Conservation (phyloP, 1,140 invertebrate species). For the Glossosoma conforme region DNA sequence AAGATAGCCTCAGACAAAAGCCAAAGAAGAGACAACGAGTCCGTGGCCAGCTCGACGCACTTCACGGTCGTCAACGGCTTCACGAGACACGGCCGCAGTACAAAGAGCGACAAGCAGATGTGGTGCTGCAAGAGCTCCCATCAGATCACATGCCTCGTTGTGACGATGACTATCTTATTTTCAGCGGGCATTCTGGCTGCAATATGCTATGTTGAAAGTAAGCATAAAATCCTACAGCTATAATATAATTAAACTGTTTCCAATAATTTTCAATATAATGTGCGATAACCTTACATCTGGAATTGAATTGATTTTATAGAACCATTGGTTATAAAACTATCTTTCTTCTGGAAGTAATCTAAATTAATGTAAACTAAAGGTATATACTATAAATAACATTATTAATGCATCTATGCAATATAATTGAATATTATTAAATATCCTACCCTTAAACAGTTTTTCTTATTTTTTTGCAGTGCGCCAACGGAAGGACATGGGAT, state of each 20-base stretch:
- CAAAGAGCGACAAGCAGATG: conserved; percentile 46
- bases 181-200: conserved; percentile 70
- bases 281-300: too few relatives aligned
- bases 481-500: conserved; percentile 25
- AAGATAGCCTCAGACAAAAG: conserved; percentile 42
- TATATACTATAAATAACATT: too few relatives aligned
- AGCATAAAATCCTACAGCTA: conserved; percentile 38
- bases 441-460: neutral
- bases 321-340: too few relatives aligned
- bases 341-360: too few relatives aligned
- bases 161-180: conserved; percentile 73
- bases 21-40: conserved; percentile 55
- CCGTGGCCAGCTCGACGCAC: conserved; percentile 78
- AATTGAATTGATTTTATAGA: too few relatives aligned
- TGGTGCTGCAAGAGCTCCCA: conserved; percentile 69
- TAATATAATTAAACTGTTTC: too few relatives aligned
- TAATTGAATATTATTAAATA: conserved; percentile 3
- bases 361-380: too few relatives aligned
- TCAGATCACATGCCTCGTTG: conserved; percentile 71
- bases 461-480: conserved; percentile 26
- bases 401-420: too few relatives aligned
- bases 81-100: conserved; percentile 53
- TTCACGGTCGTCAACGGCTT: conserved; percentile 79
- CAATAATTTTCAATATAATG: neutral
- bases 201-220: conserved; percentile 65